Base-by-base conservation (phyloP, 2,888 invertebrate species). In the Ophion ellenae region DNA sequence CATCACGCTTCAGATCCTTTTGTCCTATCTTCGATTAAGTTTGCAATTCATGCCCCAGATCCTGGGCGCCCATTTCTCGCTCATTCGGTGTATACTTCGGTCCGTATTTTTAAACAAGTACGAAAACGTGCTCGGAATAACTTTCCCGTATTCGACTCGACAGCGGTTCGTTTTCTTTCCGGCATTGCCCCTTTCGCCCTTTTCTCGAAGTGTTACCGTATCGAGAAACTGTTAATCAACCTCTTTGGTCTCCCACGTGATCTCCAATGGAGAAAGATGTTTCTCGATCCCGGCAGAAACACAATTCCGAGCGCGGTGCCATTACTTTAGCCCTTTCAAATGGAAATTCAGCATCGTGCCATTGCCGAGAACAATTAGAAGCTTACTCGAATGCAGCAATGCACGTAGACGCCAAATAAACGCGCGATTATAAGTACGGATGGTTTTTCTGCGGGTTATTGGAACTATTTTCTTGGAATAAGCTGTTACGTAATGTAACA, bases 111-210 rank as follows among this genome's bases (percentile, higher is more conserved):
- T 86, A 86, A 87, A 86, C 82, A 78, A 81, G 88, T 86, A 89
- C 85, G 86, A 75, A 87, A 85, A 90, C 90, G 90, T 88, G 88
- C 45, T 70, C 32, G 79, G 90, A 90, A 91, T 90, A 90, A 89
- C 90, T 90, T 90, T 88, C 76, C 78, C 81, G 76, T 28, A 61
- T 71, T 69, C 61, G 76, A 73, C 59, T 80, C 79, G 69, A 71
- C 53, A 28, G 47, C 17, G 69, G 10, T 36, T 71, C 61, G 24
- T 69, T 45, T 64, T 66, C 63, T 70, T 66, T 47, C 32, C 36
- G 10, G 24, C 24, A 63, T 64, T 28, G 11, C 47, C 59, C 57
- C 61, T 57, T 53, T 57, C 24, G 47, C n/a, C 28, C 32, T 57
- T 40, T 32, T 11, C 40, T 73, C 61, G 24, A 36, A 70, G 75